Conservation (phyloP, 2,888 invertebrate species). For the Erebia palarica region DNA sequence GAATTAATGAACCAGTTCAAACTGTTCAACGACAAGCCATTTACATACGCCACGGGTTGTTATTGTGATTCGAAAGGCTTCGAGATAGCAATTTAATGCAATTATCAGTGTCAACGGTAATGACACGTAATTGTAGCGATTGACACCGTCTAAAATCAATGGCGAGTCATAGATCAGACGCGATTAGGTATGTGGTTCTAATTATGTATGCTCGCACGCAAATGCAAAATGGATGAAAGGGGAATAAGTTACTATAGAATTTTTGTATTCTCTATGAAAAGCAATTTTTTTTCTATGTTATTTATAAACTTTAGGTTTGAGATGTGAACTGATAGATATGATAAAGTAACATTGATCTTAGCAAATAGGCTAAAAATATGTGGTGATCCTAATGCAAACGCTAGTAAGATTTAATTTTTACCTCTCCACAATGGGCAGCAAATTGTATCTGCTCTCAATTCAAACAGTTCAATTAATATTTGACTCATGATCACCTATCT, state of each 20-base stretch:
- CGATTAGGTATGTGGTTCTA: slow-evolving; percentile 30
- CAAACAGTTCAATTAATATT: no score
- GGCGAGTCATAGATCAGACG: slow-evolving; percentile 41
- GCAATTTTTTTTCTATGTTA: no score
- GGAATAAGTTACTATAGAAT: neutral
- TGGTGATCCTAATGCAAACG: no score
- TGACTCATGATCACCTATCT: no score
- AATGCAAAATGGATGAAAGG: slow-evolving; percentile 1
- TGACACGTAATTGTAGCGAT: slow-evolving; percentile 33
- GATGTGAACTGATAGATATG: no score
- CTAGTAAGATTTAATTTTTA: no score
- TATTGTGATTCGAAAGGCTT: slow-evolving; percentile 19
- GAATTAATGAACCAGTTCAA: slow-evolving; percentile 9
- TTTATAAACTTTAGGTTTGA: neutral
- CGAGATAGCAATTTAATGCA: slow-evolving; percentile 37
- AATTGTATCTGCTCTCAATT: no score
- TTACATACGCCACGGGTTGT: slow-evolving; percentile 13
- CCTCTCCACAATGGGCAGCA: no score
- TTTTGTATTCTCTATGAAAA: no score
- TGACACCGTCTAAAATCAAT: slow-evolving; percentile 39
- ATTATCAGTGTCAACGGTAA: slow-evolving; percentile 38
- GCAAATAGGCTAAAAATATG: no score
- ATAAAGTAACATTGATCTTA: no score
- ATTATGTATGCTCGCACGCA: slow-evolving; percentile 12
- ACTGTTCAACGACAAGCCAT: slow-evolving; percentile 8